phyloP scores from a whole-genome alignment of 2,113 vertebrate genomes.

The Papio anubis region DNA sequence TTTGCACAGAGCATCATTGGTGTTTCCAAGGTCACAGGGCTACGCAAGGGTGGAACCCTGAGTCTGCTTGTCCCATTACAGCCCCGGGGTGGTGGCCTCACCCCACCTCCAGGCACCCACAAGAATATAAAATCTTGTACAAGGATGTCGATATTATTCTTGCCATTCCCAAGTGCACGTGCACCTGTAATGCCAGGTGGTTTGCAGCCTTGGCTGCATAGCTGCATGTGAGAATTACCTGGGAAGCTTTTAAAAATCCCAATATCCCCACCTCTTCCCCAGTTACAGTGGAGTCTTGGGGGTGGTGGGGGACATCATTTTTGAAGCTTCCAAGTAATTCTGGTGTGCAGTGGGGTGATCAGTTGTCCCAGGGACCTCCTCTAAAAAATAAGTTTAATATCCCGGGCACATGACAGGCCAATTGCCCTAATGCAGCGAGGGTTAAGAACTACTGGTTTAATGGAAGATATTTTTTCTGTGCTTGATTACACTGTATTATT shows the following conservation, averaged over 20 bases:
- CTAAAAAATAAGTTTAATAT: not conserved
- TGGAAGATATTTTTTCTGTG: not conserved
- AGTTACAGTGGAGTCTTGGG: not conserved
- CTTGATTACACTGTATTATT: not conserved
- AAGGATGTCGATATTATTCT: no score
- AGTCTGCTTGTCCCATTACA: not conserved
- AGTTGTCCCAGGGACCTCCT: not conserved
- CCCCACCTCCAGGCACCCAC: not conserved
- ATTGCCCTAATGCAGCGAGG: not conserved
- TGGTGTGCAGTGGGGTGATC: no score
- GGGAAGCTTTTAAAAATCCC: not conserved
- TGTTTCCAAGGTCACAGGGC: not conserved
- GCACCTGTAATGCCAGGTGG: not conserved
- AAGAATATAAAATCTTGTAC: no score
- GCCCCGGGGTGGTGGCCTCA: not conserved
- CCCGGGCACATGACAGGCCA: not conserved
- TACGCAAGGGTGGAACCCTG: not conserved
- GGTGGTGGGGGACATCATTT: not conserved
- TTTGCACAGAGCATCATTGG: not conserved
- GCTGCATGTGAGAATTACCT: not conserved
- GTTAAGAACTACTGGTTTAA: not conserved
- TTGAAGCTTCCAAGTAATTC: not conserved
- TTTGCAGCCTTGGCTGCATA: not conserved
- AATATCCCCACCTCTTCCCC: no score
- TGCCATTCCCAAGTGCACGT: fast-evolving